phyloP scores from a whole-genome alignment of 2,797 vertebrate species.

The Crocidura indochinensis region DNA sequence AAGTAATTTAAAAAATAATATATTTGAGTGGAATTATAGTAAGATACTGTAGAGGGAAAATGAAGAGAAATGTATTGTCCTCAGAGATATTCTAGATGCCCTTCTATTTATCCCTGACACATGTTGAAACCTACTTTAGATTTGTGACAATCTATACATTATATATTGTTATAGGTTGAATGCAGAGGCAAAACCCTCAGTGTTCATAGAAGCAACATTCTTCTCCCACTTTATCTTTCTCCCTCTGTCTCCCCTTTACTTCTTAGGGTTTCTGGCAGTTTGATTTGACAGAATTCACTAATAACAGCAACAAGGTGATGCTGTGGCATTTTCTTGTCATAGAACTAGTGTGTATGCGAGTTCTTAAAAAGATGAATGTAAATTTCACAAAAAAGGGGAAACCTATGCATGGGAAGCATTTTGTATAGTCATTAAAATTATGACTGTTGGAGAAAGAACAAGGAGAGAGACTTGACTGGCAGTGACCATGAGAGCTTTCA shows the following conservation, averaged over 20 bases:
- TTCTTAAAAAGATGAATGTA: conserved; percentile 4
- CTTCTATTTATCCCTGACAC: neutral
- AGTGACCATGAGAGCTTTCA: neutral
- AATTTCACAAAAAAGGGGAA: conserved; percentile 9
- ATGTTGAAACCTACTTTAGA: neutral
- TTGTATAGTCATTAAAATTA: conserved; percentile 22
- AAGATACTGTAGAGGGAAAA: neutral
- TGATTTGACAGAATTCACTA: conserved; percentile 10
- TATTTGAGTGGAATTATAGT: neutral
- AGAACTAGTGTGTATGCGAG: neutral
- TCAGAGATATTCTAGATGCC: neutral
- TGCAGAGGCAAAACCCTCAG: neutral
- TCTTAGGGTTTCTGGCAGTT: conserved; percentile 36
- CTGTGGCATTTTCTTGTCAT: neutral
- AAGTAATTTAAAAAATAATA: too few relatives aligned
- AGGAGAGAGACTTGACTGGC: neutral
- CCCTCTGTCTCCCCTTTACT: fast-evolving
- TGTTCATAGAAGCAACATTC: too few relatives aligned
- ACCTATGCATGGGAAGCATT: neutral
- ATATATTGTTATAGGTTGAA: too few relatives aligned
- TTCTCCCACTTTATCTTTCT: neutral
- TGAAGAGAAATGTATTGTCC: too few relatives aligned
- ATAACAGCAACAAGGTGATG: neutral
- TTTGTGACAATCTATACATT: neutral
- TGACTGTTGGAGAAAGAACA: conserved; percentile 26